Evolutionary conservation across 2,113 vertebrate genomes (phyloP).

Genomic region (Perognathus longimembris): DNA sequence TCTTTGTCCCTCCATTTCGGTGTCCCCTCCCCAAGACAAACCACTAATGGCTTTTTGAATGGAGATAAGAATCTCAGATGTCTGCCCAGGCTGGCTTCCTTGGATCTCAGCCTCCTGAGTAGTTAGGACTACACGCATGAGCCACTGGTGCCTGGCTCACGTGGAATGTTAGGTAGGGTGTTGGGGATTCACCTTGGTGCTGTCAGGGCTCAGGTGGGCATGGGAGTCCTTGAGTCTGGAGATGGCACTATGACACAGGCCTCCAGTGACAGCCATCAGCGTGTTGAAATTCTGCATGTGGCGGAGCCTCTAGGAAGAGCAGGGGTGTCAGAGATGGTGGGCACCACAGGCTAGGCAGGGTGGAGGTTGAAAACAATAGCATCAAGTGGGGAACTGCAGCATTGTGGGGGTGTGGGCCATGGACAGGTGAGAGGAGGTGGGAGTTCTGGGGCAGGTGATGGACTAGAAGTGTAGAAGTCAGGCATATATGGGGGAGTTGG

Average conservation of each 20-base stretch:
- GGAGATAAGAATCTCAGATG: too few relatives aligned
- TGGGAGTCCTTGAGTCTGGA: conserved; percentile 95
- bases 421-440: not conserved
- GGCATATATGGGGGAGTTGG: not conserved
- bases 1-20: too few relatives aligned
- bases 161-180: not conserved
- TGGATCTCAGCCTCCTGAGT: too few relatives aligned
- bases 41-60: too few relatives aligned
- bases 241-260: conserved; percentile 95
- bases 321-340: not conserved
- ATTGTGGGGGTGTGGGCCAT: too few relatives aligned
- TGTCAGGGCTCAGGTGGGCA: conserved; percentile 90
- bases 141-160: too few relatives aligned
- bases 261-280: conserved; percentile 94
- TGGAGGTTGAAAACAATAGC: not conserved
- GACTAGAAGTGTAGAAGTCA: not conserved
- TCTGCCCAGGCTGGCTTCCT: too few relatives aligned
- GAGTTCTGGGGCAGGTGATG: not conserved
- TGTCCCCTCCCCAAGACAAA: too few relatives aligned
- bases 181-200: conserved; percentile 90
- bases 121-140: too few relatives aligned
- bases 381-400: not conserved
- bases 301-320: conserved; percentile 87
- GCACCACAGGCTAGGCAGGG: not conserved
- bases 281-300: conserved; percentile 95